Evolutionary conservation across 2,113 vertebrate species (phyloP).

Genomic region (Siniperca knerii): DNA sequence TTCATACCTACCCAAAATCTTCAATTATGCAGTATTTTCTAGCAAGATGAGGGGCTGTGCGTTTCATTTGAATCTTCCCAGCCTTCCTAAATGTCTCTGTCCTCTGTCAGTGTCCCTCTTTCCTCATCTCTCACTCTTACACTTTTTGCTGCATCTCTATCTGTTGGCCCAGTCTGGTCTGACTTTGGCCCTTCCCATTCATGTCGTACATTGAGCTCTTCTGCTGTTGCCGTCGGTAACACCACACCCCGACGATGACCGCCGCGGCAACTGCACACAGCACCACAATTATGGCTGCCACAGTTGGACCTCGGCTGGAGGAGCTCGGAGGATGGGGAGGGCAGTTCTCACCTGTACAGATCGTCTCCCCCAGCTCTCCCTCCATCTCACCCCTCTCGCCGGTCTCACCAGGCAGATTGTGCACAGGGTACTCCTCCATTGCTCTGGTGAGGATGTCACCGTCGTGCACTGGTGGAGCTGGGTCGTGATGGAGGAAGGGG

Average conservation of each 20-base stretch:
- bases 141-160: constrained; percentile 96
- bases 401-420: constrained; percentile 81
- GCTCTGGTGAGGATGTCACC: constrained; percentile 19
- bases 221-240: constrained; percentile 90
- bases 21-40: constrained; percentile 41
- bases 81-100: constrained; percentile 53
- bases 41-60: constrained; percentile 22
- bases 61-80: constrained; percentile 35
- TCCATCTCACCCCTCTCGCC: constrained; percentile 77
- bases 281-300: constrained; percentile 88
- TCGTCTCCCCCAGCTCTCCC: constrained; percentile 68
- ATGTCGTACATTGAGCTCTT: constrained; percentile 94
- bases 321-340: constrained; percentile 78
- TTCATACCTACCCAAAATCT: constrained; percentile 47
- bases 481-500: constrained; percentile 57
- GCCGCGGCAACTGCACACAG: constrained; percentile 86
- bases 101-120: constrained; percentile 36
- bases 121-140: constrained; percentile 53
- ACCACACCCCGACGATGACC: constrained; percentile 87
- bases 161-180: constrained; percentile 88
- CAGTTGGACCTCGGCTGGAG: constrained; percentile 84
- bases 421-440: constrained; percentile 72
- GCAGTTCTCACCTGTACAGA: constrained; percentile 68
- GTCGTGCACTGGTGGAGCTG: constrained; percentile 39
- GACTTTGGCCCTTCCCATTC: constrained; percentile 89